Conservation (phyloP, 1,140 invertebrate species). For the Megalonaias nervosa region DNA sequence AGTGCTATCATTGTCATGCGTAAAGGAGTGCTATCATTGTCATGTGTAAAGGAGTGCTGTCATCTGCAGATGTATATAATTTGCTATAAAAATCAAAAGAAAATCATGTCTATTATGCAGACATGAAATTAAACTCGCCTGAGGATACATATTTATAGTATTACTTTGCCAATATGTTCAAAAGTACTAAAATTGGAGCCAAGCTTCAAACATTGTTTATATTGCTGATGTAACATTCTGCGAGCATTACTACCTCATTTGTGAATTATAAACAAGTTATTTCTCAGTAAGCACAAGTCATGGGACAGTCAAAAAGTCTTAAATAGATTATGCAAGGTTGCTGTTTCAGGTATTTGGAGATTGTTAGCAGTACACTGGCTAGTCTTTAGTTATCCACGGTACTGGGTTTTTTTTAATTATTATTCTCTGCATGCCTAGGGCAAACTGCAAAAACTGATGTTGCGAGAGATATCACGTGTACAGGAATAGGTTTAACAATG, state of each 20-base stretch:
- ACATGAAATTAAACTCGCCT: not conserved
- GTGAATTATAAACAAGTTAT: conserved; percentile 2
- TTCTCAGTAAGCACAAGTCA: not conserved
- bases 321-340: not conserved
- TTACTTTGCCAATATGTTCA: not conserved
- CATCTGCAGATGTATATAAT: conserved; percentile 13
- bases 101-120: not conserved
- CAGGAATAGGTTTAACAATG: conserved; percentile 15
- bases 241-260: not conserved
- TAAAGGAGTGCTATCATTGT: too few relatives aligned
- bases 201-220: conserved; percentile 1
- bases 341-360: conserved; percentile 8
- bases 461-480: not conserved
- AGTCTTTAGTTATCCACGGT: not conserved
- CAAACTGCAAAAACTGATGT: conserved; percentile 12
- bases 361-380: conserved; percentile 3
- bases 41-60: too few relatives aligned
- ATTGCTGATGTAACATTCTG: conserved; percentile 2
- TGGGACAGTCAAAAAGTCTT: not conserved
- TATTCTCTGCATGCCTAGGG: conserved; percentile 9
- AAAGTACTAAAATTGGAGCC: not conserved
- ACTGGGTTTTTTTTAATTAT: not conserved
- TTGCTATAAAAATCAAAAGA: not conserved
- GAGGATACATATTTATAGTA: not conserved
- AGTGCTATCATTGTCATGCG: too few relatives aligned